Evolutionary conservation across 64 coral and sea anemone genomes (phyloP), one percentile per base, ranked within the genome.

Genomic region (Montipora sp.): DNA sequence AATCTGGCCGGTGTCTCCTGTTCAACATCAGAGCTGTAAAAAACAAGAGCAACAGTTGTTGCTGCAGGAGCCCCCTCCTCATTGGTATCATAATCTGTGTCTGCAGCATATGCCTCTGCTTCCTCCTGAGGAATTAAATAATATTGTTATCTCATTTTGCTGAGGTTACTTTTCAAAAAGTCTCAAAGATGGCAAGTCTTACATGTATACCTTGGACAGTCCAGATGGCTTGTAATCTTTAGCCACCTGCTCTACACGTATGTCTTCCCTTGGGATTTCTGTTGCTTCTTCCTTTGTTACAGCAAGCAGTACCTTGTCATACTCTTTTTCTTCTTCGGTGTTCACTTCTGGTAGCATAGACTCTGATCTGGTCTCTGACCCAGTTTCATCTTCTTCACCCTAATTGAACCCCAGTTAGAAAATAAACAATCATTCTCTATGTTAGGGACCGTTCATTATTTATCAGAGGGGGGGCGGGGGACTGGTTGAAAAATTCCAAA

Each of bases 361-460:
- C 53, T 98, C 97, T 51, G 97, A 98, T 13, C 91, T 92, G 79
- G 97, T 98, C 80, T 98, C 97, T 75, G 97, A 98, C 5, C 84
- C 94, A 47, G 97, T 96, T 59, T 98, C 97, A 94, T 85, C 78
- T 5, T 78, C 83, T 23, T 92, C 85, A 27, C 93, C 80, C 73
- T 84, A 58, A 0, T 24, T 24, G 23, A 23, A 23, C 23, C 23
- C 23, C 23, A 23, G 23, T 23, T 55, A 7, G 23, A 23, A 23
- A 23, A 23, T 23, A 23, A 23, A 23, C 23, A 23, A 23, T 23
- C 23, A 23, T 23, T 23, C 0, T 23, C 23, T 23, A 23, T 23
- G 23, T 23, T 23, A 23, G 23, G 23, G 23, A 23, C 23, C 23
- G 23, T 23, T 23, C 23, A 23, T 23, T 23, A 23, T 23, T 23